A percentile compares a stretch with the other conserved stretches of the same genome.
These are phyloP conservation scores for Panorpa germanica DNA, from an alignment of 2,888 invertebrate species.

Conservation along the genomic window DNA sequence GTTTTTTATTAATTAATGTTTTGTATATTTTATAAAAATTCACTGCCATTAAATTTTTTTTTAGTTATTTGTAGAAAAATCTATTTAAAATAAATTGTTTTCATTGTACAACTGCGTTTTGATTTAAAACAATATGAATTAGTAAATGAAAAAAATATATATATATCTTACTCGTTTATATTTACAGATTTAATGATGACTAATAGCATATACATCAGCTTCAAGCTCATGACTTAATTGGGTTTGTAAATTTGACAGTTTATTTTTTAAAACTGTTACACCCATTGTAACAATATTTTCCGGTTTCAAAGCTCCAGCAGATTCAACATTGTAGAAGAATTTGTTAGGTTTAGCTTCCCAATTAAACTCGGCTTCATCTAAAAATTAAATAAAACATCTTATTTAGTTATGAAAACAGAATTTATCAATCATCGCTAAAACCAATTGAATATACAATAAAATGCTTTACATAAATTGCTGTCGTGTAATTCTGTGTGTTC, in stretches of 20 bases:
- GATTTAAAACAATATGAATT: too few species aligned
- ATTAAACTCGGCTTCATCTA: slow-evolving; percentile 81
- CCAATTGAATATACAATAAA: too few species aligned
- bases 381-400: slow-evolving; percentile 11
- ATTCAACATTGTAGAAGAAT: slow-evolving; percentile 93
- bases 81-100: too few species aligned
- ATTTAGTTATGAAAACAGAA: slow-evolving; percentile 7
- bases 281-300: slow-evolving; percentile 96
- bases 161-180: too few species aligned
- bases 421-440: slow-evolving; percentile 1
- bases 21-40: neutral
- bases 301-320: slow-evolving; percentile 83
- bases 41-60: too few species aligned
- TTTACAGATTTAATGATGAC: too few species aligned
- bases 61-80: too few species aligned
- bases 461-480: slow-evolving; percentile 53
- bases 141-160: too few species aligned
- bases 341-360: slow-evolving; percentile 93
- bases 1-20: slow-evolving; percentile 4
- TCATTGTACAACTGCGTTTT: too few species aligned
- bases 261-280: slow-evolving; percentile 81
- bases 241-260: slow-evolving; percentile 87
- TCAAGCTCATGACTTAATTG: slow-evolving; percentile 76
- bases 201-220: slow-evolving; percentile 62
- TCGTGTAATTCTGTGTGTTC: slow-evolving; percentile 90